A percentile compares a stretch with the other conserved stretches of the same genome.
Conservation (phyloP, 1,140 invertebrate species). For the Tetramorium parvispinum region DNA sequence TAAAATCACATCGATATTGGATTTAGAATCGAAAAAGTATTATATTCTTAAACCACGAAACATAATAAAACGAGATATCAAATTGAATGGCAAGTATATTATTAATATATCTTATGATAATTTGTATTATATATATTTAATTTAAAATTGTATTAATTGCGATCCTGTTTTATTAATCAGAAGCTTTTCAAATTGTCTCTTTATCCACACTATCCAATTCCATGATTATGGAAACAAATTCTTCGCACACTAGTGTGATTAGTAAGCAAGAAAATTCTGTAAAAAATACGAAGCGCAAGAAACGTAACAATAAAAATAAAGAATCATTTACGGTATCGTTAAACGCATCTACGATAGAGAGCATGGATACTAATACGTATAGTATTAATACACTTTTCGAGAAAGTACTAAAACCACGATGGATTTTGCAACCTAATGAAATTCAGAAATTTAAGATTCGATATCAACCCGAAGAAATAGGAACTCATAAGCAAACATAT, state of each 20-base stretch:
- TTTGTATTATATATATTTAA: neutral
- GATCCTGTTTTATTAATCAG: constrained; percentile 24
- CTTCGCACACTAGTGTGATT: neutral
- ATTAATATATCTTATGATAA: neutral
- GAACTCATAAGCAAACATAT: constrained; percentile 69
- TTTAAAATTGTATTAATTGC: neutral
- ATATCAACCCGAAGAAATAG: constrained; percentile 71
- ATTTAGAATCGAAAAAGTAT: constrained; percentile 57
- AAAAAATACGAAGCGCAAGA: neutral
- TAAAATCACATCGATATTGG: neutral
- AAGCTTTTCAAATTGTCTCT: constrained; percentile 50
- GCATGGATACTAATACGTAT: neutral
- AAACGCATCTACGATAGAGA: constrained; percentile 13
- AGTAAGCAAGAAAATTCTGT: constrained; percentile 9
- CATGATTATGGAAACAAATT: neutral
- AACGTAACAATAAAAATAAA: neutral
- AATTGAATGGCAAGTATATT: neutral
- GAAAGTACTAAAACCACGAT: constrained; percentile 71
- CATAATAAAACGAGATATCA: neutral
- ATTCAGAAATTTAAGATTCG: constrained; percentile 69
- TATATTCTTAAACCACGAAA: constrained; percentile 60
- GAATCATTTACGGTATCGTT: constrained; percentile 8
- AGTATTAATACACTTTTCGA: constrained; percentile 27
- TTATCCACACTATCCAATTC: constrained; percentile 2
- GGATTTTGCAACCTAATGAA: constrained; percentile 74